Evolutionary conservation across 2,888 invertebrate species (phyloP), one percentile per base, ranked within the genome.

Genomic region (Monopis laevigella): DNA sequence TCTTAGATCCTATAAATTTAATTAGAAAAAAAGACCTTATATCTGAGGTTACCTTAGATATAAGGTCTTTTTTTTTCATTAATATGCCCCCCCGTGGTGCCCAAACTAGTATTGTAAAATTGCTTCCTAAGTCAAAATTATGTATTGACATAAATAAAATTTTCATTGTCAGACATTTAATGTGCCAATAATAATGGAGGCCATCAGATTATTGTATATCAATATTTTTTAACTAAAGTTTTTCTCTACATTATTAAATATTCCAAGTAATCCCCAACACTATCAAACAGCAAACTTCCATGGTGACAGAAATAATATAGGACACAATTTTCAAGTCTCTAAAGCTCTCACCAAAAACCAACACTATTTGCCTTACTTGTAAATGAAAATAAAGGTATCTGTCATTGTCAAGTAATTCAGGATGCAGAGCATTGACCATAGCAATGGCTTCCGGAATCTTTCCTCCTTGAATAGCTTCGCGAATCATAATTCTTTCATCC

Each of bases 341-440:
- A 7, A 10, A 24, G 24, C 10, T 24, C 10, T 7, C 10, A 24
- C 7, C 24, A 24, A 10, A 24, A 7, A 10, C 6, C 24, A 7
- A 24, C 10, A 10, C 6, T 7, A 24, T n/a, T n/a, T n/a, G 42
- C 28, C 34, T 43, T 70, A 90, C 91, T 84, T 96, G 94, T 51
- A 98, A 82, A 65, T 97, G 96, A 63, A 99, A 98, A 63, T 94
- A 97, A 16, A 98, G 83, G 69, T 96, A 94, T 78, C 96, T 86
- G 64, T 98, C 95, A 70, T 95, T 96, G 62, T 97, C 97, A 46
- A 99, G 74, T 35, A 99, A 70, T 62, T 98, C 96, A 0, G 98
- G 98, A 65, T 97, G 95, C 34, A 97, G 71, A 49, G 94, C 89
- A 64, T 98, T 98, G 36, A 99, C 95, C 65, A 97, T 84, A 40